Percentiles rank a stretch among this genome's conserved stretches.
These are phyloP conservation scores for Climacteris rufus DNA, from an alignment of 2,113 vertebrate species.

Conservation along the genomic window DNA sequence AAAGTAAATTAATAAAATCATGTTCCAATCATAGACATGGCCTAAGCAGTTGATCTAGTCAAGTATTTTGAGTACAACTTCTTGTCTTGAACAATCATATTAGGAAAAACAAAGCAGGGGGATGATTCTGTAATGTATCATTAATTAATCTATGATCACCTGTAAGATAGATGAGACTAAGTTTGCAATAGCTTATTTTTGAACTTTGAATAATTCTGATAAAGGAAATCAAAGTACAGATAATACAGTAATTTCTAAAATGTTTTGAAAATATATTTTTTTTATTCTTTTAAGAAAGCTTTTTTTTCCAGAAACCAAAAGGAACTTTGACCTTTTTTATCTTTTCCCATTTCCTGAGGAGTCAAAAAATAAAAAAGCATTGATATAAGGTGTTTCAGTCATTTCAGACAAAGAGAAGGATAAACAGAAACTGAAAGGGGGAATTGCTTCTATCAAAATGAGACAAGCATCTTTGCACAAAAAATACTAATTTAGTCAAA, in stretches of 20 bases:
- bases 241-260: not conserved
- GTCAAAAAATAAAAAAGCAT: not conserved
- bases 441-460: not conserved
- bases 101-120: not conserved
- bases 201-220: not conserved
- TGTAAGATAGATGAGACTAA: not conserved
- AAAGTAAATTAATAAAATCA: not conserved
- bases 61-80: not conserved
- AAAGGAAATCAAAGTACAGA: not conserved
- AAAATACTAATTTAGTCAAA: not conserved
- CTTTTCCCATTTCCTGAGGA: not conserved
- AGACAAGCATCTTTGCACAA: not conserved
- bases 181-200: not conserved
- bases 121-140: not conserved
- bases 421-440: not conserved
- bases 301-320: not conserved
- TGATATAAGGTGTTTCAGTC: not conserved
- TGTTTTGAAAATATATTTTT: not conserved
- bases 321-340: not conserved
- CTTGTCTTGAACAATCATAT: not conserved
- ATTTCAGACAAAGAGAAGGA: not conserved
- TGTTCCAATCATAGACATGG: fast-evolving
- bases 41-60: not conserved
- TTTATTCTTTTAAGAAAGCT: not conserved
- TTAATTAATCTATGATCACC: not conserved